A percentile compares a stretch with the other conserved stretches of the same genome.
phyloP scores from a whole-genome alignment of 2,797 vertebrate genomes.

The Anniella stebbinsi region DNA sequence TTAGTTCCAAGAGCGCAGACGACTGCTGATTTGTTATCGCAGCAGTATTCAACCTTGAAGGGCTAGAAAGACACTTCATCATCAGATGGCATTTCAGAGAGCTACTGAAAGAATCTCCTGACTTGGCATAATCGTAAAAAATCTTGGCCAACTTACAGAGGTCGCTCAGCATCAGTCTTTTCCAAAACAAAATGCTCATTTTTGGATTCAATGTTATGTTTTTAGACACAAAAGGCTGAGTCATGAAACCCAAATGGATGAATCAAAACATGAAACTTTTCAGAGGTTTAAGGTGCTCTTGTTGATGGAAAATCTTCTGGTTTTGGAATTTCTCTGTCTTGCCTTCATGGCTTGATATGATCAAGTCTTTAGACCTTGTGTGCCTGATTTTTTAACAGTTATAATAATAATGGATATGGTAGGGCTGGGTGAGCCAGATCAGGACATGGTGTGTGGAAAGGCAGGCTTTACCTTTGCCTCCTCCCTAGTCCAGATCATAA shows the following conservation, averaged over 20 bases:
- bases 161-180: slow-evolving; percentile 24
- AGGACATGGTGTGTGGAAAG: not conserved
- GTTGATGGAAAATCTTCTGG: not conserved
- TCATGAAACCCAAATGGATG: not conserved
- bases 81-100: slow-evolving; percentile 21
- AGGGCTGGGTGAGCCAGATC: not conserved
- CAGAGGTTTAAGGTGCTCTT: not conserved
- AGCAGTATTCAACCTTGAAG: slow-evolving; percentile 21
- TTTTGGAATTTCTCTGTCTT: not conserved
- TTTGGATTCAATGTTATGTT: not conserved
- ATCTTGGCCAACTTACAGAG: slow-evolving; percentile 33
- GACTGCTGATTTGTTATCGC: slow-evolving; percentile 24
- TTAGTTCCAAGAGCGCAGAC: not conserved
- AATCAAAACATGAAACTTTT: not conserved
- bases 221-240: not conserved
- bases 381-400: not conserved
- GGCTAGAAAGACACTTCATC: slow-evolving; percentile 34
- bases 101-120: slow-evolving; percentile 26
- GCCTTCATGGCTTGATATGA: too few relatives aligned
- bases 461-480: not conserved
- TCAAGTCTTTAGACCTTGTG: not conserved
- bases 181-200: not conserved
- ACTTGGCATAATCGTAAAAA: slow-evolving; percentile 34
- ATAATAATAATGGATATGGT: not conserved
- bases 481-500: not conserved